Percentiles rank a stretch among this genome's conserved stretches.
Evolutionary conservation across 2,888 invertebrate species (phyloP).

Genomic region (Notodonta ziczac): DNA sequence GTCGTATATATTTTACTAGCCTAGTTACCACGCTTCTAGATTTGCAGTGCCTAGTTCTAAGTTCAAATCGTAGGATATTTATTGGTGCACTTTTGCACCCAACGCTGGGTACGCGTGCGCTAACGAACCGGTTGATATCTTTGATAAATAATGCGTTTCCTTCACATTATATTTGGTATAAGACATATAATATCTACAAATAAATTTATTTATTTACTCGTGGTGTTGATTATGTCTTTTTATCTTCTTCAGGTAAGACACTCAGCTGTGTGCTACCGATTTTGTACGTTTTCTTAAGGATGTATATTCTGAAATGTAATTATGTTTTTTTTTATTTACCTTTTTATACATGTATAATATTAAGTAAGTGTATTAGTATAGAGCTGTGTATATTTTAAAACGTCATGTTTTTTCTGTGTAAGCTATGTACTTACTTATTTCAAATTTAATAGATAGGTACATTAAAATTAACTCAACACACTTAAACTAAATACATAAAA

Average conservation of each 20-base stretch:
- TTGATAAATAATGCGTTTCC: slow-evolving; percentile 33
- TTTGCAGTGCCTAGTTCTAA: slow-evolving; percentile 45
- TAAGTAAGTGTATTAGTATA: no score
- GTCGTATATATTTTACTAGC: slow-evolving; percentile 17
- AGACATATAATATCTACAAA: slow-evolving; percentile 9
- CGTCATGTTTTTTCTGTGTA: no score
- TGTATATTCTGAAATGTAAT: no score
- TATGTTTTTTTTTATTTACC: no score
- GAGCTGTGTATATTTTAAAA: no score
- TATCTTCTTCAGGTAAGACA: background rate
- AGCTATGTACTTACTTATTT: no score
- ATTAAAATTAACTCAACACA: no score
- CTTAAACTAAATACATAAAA: no score
- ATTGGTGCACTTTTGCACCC: slow-evolving; percentile 56
- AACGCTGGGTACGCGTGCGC: slow-evolving; percentile 25
- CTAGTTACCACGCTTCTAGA: slow-evolving; percentile 54
- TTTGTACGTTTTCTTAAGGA: background rate
- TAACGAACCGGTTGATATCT: slow-evolving; percentile 56
- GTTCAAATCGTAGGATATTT: slow-evolving; percentile 55
- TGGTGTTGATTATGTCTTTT: background rate
- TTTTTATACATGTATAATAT: no score
- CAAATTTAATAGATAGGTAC: no score
- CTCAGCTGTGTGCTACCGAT: background rate
- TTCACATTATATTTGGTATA: background rate
- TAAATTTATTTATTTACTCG: background rate